Base-by-base conservation (phyloP, 1,140 invertebrate species). In the Ostrea denselamellosa region DNA sequence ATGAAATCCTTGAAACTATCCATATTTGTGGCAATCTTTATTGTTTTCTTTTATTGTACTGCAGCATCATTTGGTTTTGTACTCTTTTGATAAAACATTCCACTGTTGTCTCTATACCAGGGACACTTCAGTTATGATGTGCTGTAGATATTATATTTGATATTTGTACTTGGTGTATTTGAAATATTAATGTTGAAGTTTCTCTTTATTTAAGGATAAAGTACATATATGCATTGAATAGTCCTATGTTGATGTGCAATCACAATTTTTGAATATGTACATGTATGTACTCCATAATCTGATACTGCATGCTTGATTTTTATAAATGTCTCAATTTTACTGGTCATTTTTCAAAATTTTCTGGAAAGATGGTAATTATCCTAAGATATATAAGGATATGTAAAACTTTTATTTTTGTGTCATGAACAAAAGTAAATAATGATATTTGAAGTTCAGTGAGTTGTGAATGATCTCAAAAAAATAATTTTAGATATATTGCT, bases 11-110 rank as follows among this genome's bases (percentile, higher is more conserved):
- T 77, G 9, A 77, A 14, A 28, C 34, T 77, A 77, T 77, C 68
- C 68, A 77, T 62, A 34, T 77, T 77, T 34, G 25, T 77, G 68
- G 68, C 68, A 77, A 77, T 77, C 68, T 77, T 22, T 25, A 28
- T 77, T 25, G 12, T 14, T 77, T 34, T 77, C 28, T 44, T 44
- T 44, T 44, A 44, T 44, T 44, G 34, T 44, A 44, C 34, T 44
- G 34, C 34, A 44, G 34, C 34, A 44, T 44, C 34, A 44, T 44
- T 44, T 44, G 34, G 34, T 44, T 44, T 44, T 44, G 34, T 44
- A 44, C 34, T 2, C 2, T 44, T 44, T 44, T 44, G 34, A 44
- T 44, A 44, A n/a, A 44, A 44, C 34, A 44, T 44, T 44, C 34
- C 34, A 44, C 34, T 44, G 34, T 44, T 44, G 34, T 44, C 5